phyloP scores from a whole-genome alignment of 1,140 invertebrate species.

The Thaumatotibia leucotreta region DNA sequence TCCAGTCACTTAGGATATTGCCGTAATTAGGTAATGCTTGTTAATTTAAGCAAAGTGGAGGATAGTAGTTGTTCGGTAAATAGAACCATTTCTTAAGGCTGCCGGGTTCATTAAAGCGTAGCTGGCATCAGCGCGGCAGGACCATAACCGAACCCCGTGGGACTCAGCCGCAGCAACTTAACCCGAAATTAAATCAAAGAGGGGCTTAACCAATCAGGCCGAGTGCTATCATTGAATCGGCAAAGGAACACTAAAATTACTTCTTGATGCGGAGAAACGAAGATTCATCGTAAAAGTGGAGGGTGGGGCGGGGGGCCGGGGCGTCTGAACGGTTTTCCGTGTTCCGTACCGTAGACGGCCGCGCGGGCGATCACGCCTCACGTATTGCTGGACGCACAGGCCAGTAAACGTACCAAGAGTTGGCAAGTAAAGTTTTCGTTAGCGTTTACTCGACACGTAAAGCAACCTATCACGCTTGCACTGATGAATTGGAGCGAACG shows the following conservation, averaged over 20 bases:
- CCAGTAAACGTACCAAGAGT: no score
- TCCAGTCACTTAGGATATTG: not conserved
- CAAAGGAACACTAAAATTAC: slow-evolving; percentile 76
- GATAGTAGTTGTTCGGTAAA: not conserved
- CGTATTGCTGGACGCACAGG: slow-evolving; percentile 48
- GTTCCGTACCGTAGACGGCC: slow-evolving; percentile 61
- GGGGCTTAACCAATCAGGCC: slow-evolving; percentile 73
- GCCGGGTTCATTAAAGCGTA: slow-evolving; percentile 9
- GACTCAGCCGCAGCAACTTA: slow-evolving; percentile 65
- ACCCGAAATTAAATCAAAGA: slow-evolving; percentile 76
- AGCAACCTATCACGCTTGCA: no score
- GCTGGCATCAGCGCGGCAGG: slow-evolving; percentile 5
- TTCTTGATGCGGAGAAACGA: slow-evolving; percentile 76
- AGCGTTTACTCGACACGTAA: no score
- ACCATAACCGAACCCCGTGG: slow-evolving; percentile 47
- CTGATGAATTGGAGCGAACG: no score
- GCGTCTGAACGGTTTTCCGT: slow-evolving; percentile 74
- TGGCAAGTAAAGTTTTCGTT: no score
- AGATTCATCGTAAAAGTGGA: slow-evolving; percentile 76
- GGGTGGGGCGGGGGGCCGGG: slow-evolving; percentile 35
- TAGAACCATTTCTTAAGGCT: slow-evolving; percentile 7
- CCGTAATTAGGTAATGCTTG: not conserved
- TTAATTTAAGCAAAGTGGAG: not conserved
- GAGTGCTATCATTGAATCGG: slow-evolving; percentile 76
- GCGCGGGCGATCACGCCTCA: slow-evolving; percentile 64